phyloP scores from a whole-genome alignment of 2,113 vertebrate genomes.

The Misgurnus mizolepis region DNA sequence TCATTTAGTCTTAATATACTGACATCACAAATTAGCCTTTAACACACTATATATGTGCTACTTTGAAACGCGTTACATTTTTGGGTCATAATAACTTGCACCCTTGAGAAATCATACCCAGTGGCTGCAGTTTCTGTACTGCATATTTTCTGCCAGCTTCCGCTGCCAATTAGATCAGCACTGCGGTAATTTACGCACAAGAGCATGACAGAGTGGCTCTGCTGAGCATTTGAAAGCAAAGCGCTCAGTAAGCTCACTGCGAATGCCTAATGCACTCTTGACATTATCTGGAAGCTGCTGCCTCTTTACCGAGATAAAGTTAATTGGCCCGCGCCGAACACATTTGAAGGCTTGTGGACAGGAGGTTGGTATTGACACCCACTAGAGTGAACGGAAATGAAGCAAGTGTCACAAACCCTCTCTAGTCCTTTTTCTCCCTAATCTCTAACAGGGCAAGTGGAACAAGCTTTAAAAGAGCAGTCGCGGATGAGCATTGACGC shows the following conservation, averaged over 20 bases:
- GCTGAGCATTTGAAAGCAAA: constrained; percentile 14
- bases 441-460: background rate
- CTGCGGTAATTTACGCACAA: constrained; percentile 40
- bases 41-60: background rate
- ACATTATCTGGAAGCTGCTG: constrained; percentile 52
- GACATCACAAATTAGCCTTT: background rate
- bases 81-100: background rate
- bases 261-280: constrained; percentile 51
- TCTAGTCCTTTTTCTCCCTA: constrained; percentile 1
- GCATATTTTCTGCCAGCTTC: constrained; percentile 27
- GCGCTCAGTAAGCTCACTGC: constrained; percentile 8
- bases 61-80: background rate
- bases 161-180: constrained; percentile 42
- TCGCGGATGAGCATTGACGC: background rate
- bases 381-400: constrained; percentile 2
- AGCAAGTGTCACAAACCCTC: constrained; percentile 19
- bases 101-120: background rate
- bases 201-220: constrained; percentile 34
- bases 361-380: constrained; percentile 34
- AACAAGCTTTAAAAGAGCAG: background rate
- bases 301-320: constrained; percentile 52
- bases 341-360: constrained; percentile 39
- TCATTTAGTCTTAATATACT: background rate
- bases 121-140: constrained; percentile 14
- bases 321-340: constrained; percentile 43